These are phyloP conservation scores for Pseudobourletiella spinata DNA, from an alignment of 1,140 invertebrate species.

Conservation along the genomic window DNA sequence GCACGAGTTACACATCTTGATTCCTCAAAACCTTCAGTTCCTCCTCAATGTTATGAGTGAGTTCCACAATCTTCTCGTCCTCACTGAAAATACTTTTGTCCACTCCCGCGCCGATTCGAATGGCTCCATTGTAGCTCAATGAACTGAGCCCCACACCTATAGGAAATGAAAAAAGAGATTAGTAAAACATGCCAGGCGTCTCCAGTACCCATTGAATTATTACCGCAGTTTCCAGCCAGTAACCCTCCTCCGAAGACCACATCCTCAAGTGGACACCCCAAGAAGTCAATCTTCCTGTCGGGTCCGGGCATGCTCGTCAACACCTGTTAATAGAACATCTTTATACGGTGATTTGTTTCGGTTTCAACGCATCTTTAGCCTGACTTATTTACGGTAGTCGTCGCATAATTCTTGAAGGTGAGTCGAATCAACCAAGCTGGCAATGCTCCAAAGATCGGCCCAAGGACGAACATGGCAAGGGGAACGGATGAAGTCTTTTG, in stretches of 20 bases:
- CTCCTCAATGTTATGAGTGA: constrained; percentile 18
- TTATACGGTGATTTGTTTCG: not conserved
- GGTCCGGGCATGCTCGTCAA: constrained; percentile 5
- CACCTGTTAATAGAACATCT: no score
- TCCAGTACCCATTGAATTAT: no score
- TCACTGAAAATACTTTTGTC: constrained; percentile 14
- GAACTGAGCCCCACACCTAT: constrained; percentile 24
- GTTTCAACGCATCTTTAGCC: not conserved
- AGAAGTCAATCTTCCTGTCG: not conserved
- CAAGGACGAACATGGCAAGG: constrained; percentile 10
- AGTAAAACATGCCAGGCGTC: no score
- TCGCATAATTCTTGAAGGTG: constrained; percentile 7
- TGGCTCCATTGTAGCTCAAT: constrained; percentile 20
- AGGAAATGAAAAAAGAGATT: not conserved
- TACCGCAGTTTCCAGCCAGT: not conserved
- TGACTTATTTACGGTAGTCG: constrained; percentile 2
- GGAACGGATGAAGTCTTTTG: constrained; percentile 21
- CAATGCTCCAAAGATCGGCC: constrained; percentile 21
- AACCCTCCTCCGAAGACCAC: constrained; percentile 2
- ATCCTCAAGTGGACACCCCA: constrained; percentile 7
- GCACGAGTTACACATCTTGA: not conserved
- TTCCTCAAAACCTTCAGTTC: constrained; percentile 13
- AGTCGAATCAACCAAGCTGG: constrained; percentile 12
- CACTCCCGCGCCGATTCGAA: constrained; percentile 19
- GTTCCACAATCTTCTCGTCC: constrained; percentile 11